These are phyloP conservation scores for Pterostichus niger DNA, from an alignment of 2,888 invertebrate genomes.

Conservation along the genomic window DNA sequence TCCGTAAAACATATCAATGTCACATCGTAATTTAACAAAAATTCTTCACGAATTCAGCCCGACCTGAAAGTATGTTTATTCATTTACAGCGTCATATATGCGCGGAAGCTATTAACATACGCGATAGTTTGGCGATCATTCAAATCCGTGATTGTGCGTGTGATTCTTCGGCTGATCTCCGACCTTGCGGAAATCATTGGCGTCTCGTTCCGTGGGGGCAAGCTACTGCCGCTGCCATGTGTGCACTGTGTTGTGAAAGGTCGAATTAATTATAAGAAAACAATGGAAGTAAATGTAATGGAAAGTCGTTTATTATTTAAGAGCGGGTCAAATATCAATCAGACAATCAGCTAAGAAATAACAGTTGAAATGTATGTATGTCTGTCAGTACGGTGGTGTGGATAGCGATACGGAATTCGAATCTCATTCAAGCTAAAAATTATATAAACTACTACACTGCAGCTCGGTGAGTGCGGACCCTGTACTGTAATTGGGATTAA, in stretches of 20 bases:
- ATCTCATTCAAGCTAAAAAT: no score
- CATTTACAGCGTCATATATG: background rate
- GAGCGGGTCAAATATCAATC: constrained; percentile 11
- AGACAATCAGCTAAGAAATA: background rate
- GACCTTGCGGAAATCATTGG: constrained; percentile 24
- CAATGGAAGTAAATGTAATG: constrained; percentile 14
- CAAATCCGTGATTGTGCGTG: constrained; percentile 29
- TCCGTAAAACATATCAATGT: no score
- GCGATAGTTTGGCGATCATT: constrained; percentile 22
- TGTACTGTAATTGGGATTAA: no score
- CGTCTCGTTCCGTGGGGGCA: background rate
- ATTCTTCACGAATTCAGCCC: background rate
- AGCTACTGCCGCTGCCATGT: background rate
- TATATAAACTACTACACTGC: no score
- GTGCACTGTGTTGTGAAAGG: constrained; percentile 17
- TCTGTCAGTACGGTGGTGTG: no score
- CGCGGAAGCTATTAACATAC: constrained; percentile 12
- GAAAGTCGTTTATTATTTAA: constrained; percentile 2
- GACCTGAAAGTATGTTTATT: background rate
- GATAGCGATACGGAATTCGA: no score
- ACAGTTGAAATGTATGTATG: no score
- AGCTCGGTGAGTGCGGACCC: no score
- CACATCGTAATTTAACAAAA: background rate
- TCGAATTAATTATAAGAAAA: constrained; percentile 34
- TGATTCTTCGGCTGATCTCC: constrained; percentile 17